Evolutionary conservation across 1,140 invertebrate species (phyloP).

Genomic region (Solenopsis fugax): DNA sequence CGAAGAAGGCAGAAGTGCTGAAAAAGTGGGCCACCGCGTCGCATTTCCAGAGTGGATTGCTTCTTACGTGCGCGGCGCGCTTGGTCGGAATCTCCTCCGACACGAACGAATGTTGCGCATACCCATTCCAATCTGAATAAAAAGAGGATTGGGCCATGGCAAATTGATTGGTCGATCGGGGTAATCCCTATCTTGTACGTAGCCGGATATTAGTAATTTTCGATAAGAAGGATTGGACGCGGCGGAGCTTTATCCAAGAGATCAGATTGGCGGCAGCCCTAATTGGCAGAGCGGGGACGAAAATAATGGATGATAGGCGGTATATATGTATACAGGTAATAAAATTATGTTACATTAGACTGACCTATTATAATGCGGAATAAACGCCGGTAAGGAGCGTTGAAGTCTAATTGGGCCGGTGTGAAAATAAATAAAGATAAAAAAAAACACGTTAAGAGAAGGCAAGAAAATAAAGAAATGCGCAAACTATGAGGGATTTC

Average conservation of each 20-base stretch:
- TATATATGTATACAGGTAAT: conserved; percentile 63
- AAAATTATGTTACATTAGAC: conserved; percentile 63
- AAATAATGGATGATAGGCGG: conserved; percentile 43
- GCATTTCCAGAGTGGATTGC: conserved; percentile 48
- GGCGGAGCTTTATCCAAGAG: conserved; percentile 63
- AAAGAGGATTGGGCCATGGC: conserved; percentile 51
- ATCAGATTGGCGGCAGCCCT: conserved; percentile 69
- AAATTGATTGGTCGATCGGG: conserved; percentile 75
- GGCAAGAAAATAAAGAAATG: neutral
- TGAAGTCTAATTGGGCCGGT: conserved; percentile 55
- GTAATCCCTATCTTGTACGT: conserved; percentile 74
- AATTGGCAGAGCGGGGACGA: conserved; percentile 44
- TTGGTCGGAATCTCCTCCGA: conserved; percentile 34
- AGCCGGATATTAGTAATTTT: conserved; percentile 81
- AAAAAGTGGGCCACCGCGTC: conserved; percentile 48
- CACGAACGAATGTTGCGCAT: conserved; percentile 52
- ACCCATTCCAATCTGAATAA: conserved; percentile 57
- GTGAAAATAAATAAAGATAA: conserved; percentile 6
- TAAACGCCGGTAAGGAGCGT: conserved; percentile 33
- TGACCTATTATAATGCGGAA: conserved; percentile 62
- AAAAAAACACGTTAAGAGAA: neutral
- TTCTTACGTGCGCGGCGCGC: conserved; percentile 17
- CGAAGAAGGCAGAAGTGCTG: conserved; percentile 14
- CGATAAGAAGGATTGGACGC: conserved; percentile 66
- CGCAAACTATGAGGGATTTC: neutral